A percentile compares a stretch with the other conserved stretches of the same genome.
Evolutionary conservation across 2,888 invertebrate species (phyloP).

Genomic region (Coelinius sp.): DNA sequence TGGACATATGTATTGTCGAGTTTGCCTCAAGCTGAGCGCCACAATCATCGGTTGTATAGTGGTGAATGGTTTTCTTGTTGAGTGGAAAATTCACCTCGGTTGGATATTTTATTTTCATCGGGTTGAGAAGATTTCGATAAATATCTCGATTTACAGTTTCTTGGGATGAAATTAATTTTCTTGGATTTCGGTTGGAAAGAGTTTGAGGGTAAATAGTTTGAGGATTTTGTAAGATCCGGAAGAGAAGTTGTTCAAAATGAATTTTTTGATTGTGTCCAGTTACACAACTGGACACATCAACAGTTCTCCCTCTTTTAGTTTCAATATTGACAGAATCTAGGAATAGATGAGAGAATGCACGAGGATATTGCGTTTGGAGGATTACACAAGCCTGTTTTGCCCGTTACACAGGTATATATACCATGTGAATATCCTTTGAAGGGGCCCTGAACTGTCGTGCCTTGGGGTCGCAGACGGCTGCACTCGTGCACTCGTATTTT

Average conservation of each 20-base stretch:
- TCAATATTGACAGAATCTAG: neutral
- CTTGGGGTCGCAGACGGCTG: constrained; percentile 10
- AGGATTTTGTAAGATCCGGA: too few relatives aligned
- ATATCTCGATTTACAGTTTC: too few relatives aligned
- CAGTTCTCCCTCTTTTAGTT: neutral
- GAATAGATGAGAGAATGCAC: constrained; percentile 10
- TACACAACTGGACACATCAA: neutral
- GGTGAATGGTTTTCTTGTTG: neutral
- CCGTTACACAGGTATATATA: constrained; percentile 21
- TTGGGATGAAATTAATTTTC: too few relatives aligned
- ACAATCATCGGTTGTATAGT: neutral
- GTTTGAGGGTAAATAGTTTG: too few relatives aligned
- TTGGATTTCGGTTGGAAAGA: too few relatives aligned
- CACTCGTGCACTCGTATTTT: constrained; percentile 18
- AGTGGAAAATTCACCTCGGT: constrained; percentile 28
- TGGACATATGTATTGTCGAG: neutral
- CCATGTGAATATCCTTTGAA: neutral
- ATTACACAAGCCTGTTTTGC: constrained; percentile 17
- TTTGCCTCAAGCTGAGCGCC: neutral
- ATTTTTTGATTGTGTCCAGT: neutral
- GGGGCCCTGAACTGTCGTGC: constrained; percentile 1
- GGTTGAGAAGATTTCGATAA: constrained; percentile 34
- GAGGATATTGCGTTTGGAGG: constrained; percentile 31
- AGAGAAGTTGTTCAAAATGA: too few relatives aligned
- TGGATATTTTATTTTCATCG: constrained; percentile 42